Evolutionary conservation across 1,140 invertebrate genomes (phyloP).

Genomic region (Trachymyrmex septentrionalis): DNA sequence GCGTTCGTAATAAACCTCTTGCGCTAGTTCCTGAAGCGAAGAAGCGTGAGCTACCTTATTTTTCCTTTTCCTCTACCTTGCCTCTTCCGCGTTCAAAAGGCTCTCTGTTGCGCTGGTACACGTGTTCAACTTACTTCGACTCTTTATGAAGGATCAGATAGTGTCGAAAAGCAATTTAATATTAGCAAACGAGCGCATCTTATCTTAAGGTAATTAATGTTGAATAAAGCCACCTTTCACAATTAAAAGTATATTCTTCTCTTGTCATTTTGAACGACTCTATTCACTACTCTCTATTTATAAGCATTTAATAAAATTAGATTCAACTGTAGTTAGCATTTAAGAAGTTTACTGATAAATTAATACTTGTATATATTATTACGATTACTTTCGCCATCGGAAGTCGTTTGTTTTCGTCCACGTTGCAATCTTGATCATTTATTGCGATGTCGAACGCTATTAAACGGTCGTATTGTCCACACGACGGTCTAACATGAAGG

Average conservation of each 20-base stretch:
- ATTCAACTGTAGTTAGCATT: background rate
- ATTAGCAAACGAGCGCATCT: conserved; percentile 60
- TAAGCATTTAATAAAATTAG: background rate
- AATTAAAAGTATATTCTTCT: conserved; percentile 14
- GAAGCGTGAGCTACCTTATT: conserved; percentile 78
- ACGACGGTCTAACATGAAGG: conserved; percentile 47
- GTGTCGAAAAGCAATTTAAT: conserved; percentile 77
- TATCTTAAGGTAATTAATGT: conserved; percentile 2
- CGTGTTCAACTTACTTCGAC: conserved; percentile 79
- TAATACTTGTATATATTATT: background rate
- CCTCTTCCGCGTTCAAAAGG: conserved; percentile 59
- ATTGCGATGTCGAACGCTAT: conserved; percentile 52
- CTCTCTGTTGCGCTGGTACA: conserved; percentile 58
- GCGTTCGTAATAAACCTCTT: conserved; percentile 80
- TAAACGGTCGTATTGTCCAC: conserved; percentile 40
- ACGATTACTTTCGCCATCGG: conserved; percentile 1
- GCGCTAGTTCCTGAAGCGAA: conserved; percentile 78
- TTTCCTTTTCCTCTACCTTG: conserved; percentile 69
- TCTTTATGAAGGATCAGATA: conserved; percentile 76
- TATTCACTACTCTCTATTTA: no score
- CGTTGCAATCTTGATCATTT: conserved; percentile 32
- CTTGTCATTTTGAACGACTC: background rate
- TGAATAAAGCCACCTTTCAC: background rate
- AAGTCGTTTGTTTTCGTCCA: conserved; percentile 38
- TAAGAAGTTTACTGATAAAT: conserved; percentile 1